Evolutionary conservation across 1,140 invertebrate genomes (phyloP).

Genomic region (Hyposmocoma kahamanoa): DNA sequence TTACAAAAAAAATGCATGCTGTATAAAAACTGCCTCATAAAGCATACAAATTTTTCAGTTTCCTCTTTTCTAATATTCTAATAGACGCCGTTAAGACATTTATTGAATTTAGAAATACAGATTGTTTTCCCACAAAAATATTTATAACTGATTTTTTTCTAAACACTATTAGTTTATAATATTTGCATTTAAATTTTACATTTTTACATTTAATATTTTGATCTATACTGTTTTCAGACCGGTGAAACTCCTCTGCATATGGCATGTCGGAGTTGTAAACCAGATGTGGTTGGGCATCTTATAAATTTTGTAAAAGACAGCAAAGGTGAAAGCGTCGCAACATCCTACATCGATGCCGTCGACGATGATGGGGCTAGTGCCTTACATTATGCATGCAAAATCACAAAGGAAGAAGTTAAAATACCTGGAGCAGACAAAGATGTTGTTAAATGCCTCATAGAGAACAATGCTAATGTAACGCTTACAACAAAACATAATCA

Average conservation of each 20-base stretch:
- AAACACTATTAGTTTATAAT: too few relatives aligned
- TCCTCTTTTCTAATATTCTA: too few relatives aligned
- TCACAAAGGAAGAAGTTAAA: slow-evolving; percentile 84
- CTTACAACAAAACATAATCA: slow-evolving; percentile 88
- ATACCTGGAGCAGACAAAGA: slow-evolving; percentile 89
- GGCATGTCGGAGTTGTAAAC: slow-evolving; percentile 88
- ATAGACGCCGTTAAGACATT: too few relatives aligned
- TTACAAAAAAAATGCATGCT: too few relatives aligned
- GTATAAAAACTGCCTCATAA: too few relatives aligned
- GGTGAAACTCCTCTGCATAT: slow-evolving; percentile 97
- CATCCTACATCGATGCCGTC: slow-evolving; percentile 84
- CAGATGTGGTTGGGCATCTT: slow-evolving; percentile 89
- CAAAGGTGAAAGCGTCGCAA: slow-evolving; percentile 81
- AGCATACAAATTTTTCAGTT: too few relatives aligned
- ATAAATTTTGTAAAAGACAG: slow-evolving; percentile 89
- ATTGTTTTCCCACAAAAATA: too few relatives aligned
- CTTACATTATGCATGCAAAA: slow-evolving; percentile 91
- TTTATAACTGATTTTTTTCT: too few relatives aligned
- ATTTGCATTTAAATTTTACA: too few relatives aligned
- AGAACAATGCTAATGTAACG: slow-evolving; percentile 92
- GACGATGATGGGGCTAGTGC: slow-evolving; percentile 95
- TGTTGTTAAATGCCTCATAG: slow-evolving; percentile 89
- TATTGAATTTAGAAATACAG: too few relatives aligned
- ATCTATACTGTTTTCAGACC: slow-evolving; percentile 77
- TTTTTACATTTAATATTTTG: too few relatives aligned